phyloP scores from a whole-genome alignment of 2,888 invertebrate genomes.

The Sthenelais limicola region DNA sequence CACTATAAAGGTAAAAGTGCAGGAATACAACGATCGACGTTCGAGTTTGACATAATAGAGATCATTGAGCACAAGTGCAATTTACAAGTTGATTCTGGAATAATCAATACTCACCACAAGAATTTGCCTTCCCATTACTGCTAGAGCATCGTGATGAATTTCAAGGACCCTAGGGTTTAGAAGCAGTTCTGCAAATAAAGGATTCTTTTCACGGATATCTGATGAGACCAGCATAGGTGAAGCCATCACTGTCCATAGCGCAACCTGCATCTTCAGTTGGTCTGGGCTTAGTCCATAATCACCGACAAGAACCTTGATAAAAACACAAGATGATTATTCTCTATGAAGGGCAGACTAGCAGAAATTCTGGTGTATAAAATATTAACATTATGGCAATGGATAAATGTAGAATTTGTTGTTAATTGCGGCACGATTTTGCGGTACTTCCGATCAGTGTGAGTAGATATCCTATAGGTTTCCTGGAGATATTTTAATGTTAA shows the following conservation, averaged over 20 bases:
- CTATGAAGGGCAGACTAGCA: no score
- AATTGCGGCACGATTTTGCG: no score
- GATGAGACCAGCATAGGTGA: slow-evolving; percentile 94
- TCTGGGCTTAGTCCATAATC: slow-evolving; percentile 94
- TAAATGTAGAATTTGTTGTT: no score
- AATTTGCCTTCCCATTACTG: slow-evolving; percentile 84
- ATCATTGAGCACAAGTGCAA: neutral
- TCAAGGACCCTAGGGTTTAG: slow-evolving; percentile 91
- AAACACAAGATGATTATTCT: no score
- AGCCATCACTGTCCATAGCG: slow-evolving; percentile 92
- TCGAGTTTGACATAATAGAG: no score
- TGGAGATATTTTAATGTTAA: no score
- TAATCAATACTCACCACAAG: slow-evolving; percentile 41
- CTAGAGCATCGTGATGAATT: slow-evolving; percentile 91
- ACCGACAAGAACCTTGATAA: slow-evolving; percentile 86
- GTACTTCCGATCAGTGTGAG: no score
- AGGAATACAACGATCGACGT: no score
- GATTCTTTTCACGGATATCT: slow-evolving; percentile 87
- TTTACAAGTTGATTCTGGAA: no score
- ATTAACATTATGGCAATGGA: no score
- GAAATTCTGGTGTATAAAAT: no score
- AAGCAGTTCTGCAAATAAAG: slow-evolving; percentile 90
- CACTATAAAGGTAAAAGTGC: neutral
- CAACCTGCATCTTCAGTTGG: slow-evolving; percentile 94
- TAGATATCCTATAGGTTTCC: no score